A percentile compares a stretch with the other conserved stretches of the same genome.
Evolutionary conservation across 2,113 vertebrate species (phyloP).

Genomic region (Percopsis transmontana): DNA sequence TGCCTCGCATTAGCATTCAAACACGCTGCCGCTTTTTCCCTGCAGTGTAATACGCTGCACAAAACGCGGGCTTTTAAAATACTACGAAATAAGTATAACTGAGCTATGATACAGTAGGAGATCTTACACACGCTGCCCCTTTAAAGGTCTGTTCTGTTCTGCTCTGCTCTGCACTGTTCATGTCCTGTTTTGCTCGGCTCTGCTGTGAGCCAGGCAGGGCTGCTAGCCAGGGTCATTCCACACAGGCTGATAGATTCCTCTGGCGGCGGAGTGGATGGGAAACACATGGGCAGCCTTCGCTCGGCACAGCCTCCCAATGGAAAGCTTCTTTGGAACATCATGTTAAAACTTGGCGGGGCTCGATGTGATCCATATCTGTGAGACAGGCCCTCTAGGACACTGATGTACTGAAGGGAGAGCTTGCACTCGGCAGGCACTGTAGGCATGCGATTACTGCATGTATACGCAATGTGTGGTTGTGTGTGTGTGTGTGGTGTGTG

Average conservation of each 20-base stretch:
- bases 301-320: constrained; percentile 44
- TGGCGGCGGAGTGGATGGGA: constrained; percentile 69
- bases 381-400: constrained; percentile 33
- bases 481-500: constrained; percentile 3
- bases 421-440: constrained; percentile 6
- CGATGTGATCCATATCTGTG: constrained; percentile 46
- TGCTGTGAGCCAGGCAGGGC: constrained; percentile 37
- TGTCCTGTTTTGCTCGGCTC: constrained; percentile 19
- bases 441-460: not conserved
- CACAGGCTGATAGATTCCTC: constrained; percentile 58
- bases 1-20: not conserved
- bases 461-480: constrained; percentile 15
- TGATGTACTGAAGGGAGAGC: constrained; percentile 22
- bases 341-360: constrained; percentile 47
- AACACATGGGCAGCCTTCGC: constrained; percentile 73
- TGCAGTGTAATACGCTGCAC: not conserved
- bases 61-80: no score
- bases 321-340: constrained; percentile 50
- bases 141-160: constrained; percentile 20
- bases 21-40: not conserved
- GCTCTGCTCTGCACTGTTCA: constrained; percentile 19
- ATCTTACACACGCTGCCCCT: not conserved
- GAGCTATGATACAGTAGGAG: not conserved
- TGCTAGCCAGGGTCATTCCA: constrained; percentile 60
- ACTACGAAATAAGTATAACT: no score